Base-by-base conservation (phyloP, 2,797 vertebrate species). In the Nasua narica region DNA sequence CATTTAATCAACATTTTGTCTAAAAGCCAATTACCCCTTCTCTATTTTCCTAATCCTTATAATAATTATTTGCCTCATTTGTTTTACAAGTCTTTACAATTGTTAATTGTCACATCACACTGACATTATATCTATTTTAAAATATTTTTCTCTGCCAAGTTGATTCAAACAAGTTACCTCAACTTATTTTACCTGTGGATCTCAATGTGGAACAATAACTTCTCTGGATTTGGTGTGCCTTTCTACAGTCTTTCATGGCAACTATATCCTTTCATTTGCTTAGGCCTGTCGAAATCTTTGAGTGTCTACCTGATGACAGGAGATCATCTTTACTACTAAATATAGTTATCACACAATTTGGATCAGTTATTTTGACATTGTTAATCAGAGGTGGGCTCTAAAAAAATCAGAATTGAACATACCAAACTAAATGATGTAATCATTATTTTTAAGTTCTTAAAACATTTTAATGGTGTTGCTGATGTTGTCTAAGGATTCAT, bases 251-350 rank as follows among this genome's bases (percentile, higher is more conserved):
- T 37, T 37, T 69, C 19, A 69, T 21, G 11, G 67, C 35, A 69
- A 37, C 67, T 69, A 25, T 29, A 62, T 62, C 13, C 13, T 32
- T 32, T 32, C 58, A 62, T 32, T 62, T 62, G 60, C 29, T 62
- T 62, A 62, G 60, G 60, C 29, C 60, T 72, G 27, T 52, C 7
- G 43, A 19, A 15, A 74, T 77, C n/a, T 92, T 90, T 87, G 37
- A 46, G 54, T 56, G 8, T 56, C 12, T 78, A 58, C 15, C 37
- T 90, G 50, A 72, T 76, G 35, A 67, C 50, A 93, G 76, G 29
- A 3, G 21, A 65, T 72, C 4, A 87, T 79, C 78, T 96, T 91
- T 96, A 91, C 91, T 84, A 91, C 29, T 65, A 93, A 91, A 77
- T 84, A 82, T 83, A 65, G 82, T 82, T 93, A 78, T 10, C 52